Conservation (phyloP, 2,113 vertebrate genomes). For the Seriola dumerili region DNA sequence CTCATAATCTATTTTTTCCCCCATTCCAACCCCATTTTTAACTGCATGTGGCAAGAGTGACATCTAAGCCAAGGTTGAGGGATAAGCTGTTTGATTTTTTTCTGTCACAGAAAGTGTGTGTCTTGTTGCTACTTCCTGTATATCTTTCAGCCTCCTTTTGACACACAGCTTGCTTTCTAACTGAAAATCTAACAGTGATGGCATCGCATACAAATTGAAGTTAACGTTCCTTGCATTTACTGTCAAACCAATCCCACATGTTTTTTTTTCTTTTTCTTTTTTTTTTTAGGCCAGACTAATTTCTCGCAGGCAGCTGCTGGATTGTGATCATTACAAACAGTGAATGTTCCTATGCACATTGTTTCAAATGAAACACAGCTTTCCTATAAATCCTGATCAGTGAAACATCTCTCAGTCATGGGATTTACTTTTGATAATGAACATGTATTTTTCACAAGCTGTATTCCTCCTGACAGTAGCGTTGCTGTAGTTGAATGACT, state of each 20-base stretch:
- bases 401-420: slow-evolving; percentile 7
- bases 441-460: slow-evolving; percentile 13
- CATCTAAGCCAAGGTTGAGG: not conserved
- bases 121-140: not conserved
- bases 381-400: slow-evolving; percentile 14
- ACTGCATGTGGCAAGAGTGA: not conserved
- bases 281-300: slow-evolving; percentile 2
- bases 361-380: slow-evolving; percentile 13
- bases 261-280: not conserved
- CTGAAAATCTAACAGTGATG: not conserved
- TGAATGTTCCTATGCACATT: not conserved
- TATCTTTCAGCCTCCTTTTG: not conserved
- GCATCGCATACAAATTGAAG: slow-evolving; percentile 16
- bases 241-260: slow-evolving; percentile 19
- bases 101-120: slow-evolving; percentile 7
- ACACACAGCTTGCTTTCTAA: not conserved
- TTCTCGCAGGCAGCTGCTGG: slow-evolving; percentile 6
- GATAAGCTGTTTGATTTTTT: not conserved
- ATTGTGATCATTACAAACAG: slow-evolving; percentile 3
- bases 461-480: not conserved
- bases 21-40: not conserved
- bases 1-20: not conserved
- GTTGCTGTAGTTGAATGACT: slow-evolving; percentile 5
- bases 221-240: not conserved
- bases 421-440: slow-evolving; percentile 21